Percentiles rank a stretch among this genome's conserved stretches.
These are phyloP conservation scores for Mesoligia furuncula DNA, from an alignment of 2,888 invertebrate genomes.

Conservation along the genomic window DNA sequence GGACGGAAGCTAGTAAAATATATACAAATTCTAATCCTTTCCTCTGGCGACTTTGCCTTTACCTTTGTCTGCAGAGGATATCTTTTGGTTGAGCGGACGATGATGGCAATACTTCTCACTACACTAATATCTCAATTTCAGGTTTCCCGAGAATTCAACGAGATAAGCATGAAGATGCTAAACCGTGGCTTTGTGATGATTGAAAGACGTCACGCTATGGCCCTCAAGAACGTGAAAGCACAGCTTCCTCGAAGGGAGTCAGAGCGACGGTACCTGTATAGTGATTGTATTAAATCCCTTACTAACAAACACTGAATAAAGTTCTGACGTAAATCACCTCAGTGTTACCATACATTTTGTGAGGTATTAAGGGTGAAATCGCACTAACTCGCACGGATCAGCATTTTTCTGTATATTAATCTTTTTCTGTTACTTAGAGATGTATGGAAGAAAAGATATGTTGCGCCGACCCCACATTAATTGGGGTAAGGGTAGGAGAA, in stretches of 20 bases:
- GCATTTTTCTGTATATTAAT: slow-evolving; percentile 4
- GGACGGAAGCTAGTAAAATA: too few species aligned
- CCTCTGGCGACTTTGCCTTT: background rate
- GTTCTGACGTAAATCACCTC: background rate
- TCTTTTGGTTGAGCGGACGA: background rate
- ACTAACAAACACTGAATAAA: slow-evolving; percentile 37
- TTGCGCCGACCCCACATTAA: background rate
- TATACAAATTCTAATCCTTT: too few species aligned
- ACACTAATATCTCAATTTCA: slow-evolving; percentile 74
- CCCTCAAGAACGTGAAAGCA: slow-evolving; percentile 94
- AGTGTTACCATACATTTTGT: background rate
- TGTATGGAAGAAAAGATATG: background rate
- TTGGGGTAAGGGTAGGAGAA: background rate
- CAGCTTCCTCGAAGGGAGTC: slow-evolving; percentile 97
- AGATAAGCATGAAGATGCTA: slow-evolving; percentile 93
- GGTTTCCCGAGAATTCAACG: slow-evolving; percentile 95
- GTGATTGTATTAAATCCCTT: slow-evolving; percentile 13
- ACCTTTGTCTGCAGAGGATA: background rate
- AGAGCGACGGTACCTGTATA: slow-evolving; percentile 91
- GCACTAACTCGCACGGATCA: slow-evolving; percentile 25
- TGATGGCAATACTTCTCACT: background rate
- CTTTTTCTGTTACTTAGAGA: slow-evolving; percentile 8
- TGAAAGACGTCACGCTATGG: slow-evolving; percentile 93
- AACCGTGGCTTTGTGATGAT: slow-evolving; percentile 96
- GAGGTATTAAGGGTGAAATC: background rate